These are phyloP conservation scores for Spodoptera frugiperda DNA, from an alignment of 1,140 invertebrate species.

Conservation along the genomic window DNA sequence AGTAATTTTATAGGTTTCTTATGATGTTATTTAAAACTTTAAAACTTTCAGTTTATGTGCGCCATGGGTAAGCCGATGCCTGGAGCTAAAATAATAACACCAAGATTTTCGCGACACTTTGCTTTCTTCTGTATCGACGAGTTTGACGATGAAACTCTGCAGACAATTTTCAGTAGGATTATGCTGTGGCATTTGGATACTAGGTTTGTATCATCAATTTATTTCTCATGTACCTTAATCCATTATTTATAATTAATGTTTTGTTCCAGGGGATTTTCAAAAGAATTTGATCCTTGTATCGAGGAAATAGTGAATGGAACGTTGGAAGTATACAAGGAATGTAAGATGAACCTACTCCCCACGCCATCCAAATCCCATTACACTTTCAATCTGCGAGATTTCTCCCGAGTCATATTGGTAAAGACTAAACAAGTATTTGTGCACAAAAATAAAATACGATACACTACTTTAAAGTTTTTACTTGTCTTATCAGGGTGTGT, in stretches of 20 bases:
- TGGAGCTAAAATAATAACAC: conserved; percentile 94
- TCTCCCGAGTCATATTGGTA: conserved; percentile 96
- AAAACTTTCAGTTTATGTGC: conserved; percentile 89
- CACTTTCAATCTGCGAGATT: conserved; percentile 97
- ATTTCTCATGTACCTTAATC: background rate
- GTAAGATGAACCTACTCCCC: conserved; percentile 93
- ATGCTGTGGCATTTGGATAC: conserved; percentile 98
- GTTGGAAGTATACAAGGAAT: conserved; percentile 94
- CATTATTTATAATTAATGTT: background rate
- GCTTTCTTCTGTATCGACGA: conserved; percentile 96
- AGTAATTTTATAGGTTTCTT: conserved; percentile 20
- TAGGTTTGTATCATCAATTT: conserved; percentile 83
- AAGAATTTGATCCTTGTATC: conserved; percentile 97
- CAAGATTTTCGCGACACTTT: conserved; percentile 96
- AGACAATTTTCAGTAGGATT: conserved; percentile 95
- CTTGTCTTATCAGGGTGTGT: conserved; percentile 89
- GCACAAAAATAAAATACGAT: too few relatives aligned
- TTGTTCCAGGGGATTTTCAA: conserved; percentile 93
- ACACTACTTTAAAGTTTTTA: background rate
- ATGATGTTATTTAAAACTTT: conserved; percentile 8
- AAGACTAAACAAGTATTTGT: conserved; percentile 50
- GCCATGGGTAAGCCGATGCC: conserved; percentile 95
- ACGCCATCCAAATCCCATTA: conserved; percentile 97
- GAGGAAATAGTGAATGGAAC: conserved; percentile 96
- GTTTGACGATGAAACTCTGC: conserved; percentile 94